phyloP scores from a whole-genome alignment of 2,888 invertebrate species.

The Escarpia spicata region DNA sequence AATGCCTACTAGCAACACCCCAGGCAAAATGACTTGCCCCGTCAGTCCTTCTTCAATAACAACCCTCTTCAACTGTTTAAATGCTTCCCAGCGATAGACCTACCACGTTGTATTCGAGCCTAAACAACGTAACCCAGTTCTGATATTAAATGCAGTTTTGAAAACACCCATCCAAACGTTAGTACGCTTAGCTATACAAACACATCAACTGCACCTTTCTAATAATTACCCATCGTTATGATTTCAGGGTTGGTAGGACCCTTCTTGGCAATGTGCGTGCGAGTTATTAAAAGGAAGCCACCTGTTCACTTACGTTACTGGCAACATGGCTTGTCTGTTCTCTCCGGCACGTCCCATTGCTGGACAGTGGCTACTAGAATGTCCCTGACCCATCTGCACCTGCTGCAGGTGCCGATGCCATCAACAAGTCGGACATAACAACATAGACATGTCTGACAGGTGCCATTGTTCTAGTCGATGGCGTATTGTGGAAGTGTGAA shows the following conservation, averaged over 20 bases:
- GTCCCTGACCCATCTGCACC: neutral
- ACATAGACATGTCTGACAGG: neutral
- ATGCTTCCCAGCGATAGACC: neutral
- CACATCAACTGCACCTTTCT: neutral
- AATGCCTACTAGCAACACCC: neutral
- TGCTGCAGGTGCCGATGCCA: neutral
- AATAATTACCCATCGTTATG: neutral
- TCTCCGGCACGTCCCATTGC: neutral
- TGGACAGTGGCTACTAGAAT: neutral
- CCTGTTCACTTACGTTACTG: constrained; percentile 1
- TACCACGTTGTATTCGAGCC: neutral
- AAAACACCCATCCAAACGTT: neutral
- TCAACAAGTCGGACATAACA: neutral
- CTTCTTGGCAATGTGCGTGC: neutral
- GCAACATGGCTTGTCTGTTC: neutral
- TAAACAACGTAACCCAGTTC: neutral
- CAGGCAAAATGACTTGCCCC: neutral
- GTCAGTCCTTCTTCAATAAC: neutral
- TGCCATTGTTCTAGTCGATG: constrained; percentile 6
- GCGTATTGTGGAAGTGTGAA: constrained; percentile 1
- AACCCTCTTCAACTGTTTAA: neutral
- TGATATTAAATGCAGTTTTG: neutral
- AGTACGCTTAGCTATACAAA: neutral
- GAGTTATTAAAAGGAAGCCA: neutral
- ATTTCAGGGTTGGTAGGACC: neutral